Evolutionary conservation across 2,888 invertebrate genomes (phyloP).

Genomic region (Ceraclea dissimilis): DNA sequence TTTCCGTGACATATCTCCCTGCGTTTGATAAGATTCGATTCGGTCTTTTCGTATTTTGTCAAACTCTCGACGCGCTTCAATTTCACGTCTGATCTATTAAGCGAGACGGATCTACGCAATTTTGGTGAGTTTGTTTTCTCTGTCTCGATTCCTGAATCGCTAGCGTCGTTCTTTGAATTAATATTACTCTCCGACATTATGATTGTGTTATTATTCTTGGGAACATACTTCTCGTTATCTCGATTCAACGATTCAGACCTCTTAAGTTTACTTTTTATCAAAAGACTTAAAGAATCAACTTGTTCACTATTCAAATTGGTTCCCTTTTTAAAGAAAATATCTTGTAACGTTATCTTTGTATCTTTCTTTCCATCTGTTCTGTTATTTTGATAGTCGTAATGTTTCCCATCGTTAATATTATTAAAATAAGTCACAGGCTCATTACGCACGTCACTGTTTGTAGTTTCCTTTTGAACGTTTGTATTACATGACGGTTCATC

Average conservation of each 20-base stretch:
- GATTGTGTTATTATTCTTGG: slow-evolving; percentile 40
- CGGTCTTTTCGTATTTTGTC: slow-evolving; percentile 64
- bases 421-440: neutral
- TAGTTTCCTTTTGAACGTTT: neutral
- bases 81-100: slow-evolving; percentile 42
- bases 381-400: slow-evolving; percentile 4
- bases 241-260: slow-evolving; percentile 58
- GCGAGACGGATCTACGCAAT: slow-evolving; percentile 34
- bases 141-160: slow-evolving; percentile 19
- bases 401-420: slow-evolving; percentile 4
- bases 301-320: slow-evolving; percentile 16
- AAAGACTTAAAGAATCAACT: slow-evolving; percentile 26
- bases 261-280: slow-evolving; percentile 43
- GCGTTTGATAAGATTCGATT: slow-evolving; percentile 59
- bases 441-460: neutral
- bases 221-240: slow-evolving; percentile 41
- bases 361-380: neutral
- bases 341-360: slow-evolving; percentile 20
- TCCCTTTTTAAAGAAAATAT: slow-evolving; percentile 28
- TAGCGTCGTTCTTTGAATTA: slow-evolving; percentile 34
- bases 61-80: slow-evolving; percentile 55
- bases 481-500: neutral
- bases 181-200: slow-evolving; percentile 57
- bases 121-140: slow-evolving; percentile 30
- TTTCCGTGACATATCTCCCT: slow-evolving; percentile 44